Percentiles rank a stretch among this genome's conserved stretches.
Conservation (phyloP, 1,140 invertebrate species). For the Drosophila kohkoa region DNA sequence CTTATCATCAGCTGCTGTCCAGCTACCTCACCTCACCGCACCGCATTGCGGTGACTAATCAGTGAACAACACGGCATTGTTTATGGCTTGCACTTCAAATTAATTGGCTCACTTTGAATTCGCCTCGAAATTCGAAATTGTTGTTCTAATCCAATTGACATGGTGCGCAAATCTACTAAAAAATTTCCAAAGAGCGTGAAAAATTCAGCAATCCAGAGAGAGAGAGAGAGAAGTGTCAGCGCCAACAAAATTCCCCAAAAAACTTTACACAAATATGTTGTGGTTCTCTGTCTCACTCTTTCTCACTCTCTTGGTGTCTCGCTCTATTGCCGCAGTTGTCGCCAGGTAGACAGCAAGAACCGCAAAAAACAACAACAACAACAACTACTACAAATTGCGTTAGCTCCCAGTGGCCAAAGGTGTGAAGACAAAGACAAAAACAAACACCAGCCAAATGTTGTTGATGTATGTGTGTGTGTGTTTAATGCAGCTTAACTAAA, state of each 20-base stretch:
- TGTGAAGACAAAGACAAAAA: slow-evolving; percentile 64
- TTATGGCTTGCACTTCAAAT: slow-evolving; percentile 53
- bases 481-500: slow-evolving; percentile 69
- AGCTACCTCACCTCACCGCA: background rate
- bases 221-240: background rate
- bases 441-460: slow-evolving; percentile 52
- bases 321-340: slow-evolving; percentile 22
- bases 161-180: slow-evolving; percentile 49
- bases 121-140: slow-evolving; percentile 13
- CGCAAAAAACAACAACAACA: slow-evolving; percentile 16
- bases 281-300: slow-evolving; percentile 20
- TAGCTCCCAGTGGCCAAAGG: slow-evolving; percentile 38
- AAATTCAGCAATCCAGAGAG: slow-evolving; percentile 3
- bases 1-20: slow-evolving; percentile 58
- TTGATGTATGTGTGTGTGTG: slow-evolving; percentile 7
- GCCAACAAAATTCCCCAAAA: slow-evolving; percentile 36
- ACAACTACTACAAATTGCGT: slow-evolving; percentile 14
- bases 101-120: slow-evolving; percentile 45
- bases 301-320: slow-evolving; percentile 3
- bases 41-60: slow-evolving; percentile 54
- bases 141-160: slow-evolving; percentile 64
- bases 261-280: slow-evolving; percentile 68
- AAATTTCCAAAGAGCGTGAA: slow-evolving; percentile 25
- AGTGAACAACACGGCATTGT: slow-evolving; percentile 47
- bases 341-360: slow-evolving; percentile 47